phyloP scores from a whole-genome alignment of 2,113 vertebrate species.

The Marcusenius ussheri region DNA sequence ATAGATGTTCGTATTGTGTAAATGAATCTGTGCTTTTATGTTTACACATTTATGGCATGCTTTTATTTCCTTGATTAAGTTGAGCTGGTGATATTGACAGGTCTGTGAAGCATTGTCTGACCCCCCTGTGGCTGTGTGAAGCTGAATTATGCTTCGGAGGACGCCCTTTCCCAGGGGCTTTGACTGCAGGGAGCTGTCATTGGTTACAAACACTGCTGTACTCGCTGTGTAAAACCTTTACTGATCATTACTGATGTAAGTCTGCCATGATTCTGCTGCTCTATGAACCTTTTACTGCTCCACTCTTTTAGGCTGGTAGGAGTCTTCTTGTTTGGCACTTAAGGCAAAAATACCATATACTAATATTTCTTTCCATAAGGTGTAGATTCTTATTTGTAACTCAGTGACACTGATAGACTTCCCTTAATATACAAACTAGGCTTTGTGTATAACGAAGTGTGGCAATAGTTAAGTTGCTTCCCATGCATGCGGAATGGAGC shows the following conservation, averaged over 20 bases:
- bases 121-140: neutral
- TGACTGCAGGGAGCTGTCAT: neutral
- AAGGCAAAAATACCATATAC: neutral
- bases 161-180: neutral
- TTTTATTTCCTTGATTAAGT: neutral
- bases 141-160: neutral
- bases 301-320: neutral
- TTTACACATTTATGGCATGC: neutral
- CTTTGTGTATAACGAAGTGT: neutral
- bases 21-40: neutral
- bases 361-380: neutral
- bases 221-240: neutral
- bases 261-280: neutral
- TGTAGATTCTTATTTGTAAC: neutral
- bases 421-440: neutral
- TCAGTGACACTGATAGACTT: neutral
- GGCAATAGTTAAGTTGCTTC: neutral
- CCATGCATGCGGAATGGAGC: neutral
- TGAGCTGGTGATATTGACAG: neutral
- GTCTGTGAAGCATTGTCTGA: neutral
- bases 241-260: neutral
- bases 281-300: neutral
- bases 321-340: neutral
- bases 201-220: neutral
- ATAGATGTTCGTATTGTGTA: neutral